Evolutionary conservation across 1,140 invertebrate species (phyloP).

Genomic region (Drosophila sechellia): DNA sequence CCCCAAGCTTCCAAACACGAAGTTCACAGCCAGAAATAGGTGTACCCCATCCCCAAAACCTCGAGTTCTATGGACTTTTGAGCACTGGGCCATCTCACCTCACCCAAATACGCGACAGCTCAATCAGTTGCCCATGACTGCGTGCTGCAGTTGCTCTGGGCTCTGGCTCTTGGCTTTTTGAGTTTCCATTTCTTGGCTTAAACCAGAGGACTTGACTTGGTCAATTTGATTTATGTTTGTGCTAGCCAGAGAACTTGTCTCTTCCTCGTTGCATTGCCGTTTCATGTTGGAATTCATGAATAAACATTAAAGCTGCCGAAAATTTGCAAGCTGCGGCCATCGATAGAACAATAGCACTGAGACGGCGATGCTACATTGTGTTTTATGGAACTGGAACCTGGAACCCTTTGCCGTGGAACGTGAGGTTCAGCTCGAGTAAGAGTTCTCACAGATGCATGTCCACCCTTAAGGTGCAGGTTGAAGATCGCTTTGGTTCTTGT

Average conservation of each 20-base stretch:
- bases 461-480: constrained; percentile 25
- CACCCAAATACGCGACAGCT: constrained; percentile 80
- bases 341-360: constrained; percentile 69
- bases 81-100: constrained; percentile 71
- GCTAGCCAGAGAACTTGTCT: constrained; percentile 45
- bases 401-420: constrained; percentile 44
- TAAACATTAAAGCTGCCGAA: constrained; percentile 81
- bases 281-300: constrained; percentile 82
- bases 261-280: constrained; percentile 77
- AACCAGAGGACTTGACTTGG: constrained; percentile 23
- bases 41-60: constrained; percentile 7
- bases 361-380: constrained; percentile 72
- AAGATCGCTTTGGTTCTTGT: constrained; percentile 32
- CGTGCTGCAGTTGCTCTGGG: constrained; percentile 54
- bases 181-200: constrained; percentile 1
- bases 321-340: constrained; percentile 54
- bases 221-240: constrained; percentile 72
- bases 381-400: constrained; percentile 68
- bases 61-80: constrained; percentile 30
- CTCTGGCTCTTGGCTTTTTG: constrained; percentile 12
- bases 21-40: constrained; percentile 52
- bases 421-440: constrained; percentile 68
- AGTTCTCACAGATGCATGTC: constrained; percentile 55
- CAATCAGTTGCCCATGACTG: constrained; percentile 80
- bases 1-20: constrained; percentile 55